Conservation (phyloP, 2,113 vertebrate genomes). For the Eidolon helvum region DNA sequence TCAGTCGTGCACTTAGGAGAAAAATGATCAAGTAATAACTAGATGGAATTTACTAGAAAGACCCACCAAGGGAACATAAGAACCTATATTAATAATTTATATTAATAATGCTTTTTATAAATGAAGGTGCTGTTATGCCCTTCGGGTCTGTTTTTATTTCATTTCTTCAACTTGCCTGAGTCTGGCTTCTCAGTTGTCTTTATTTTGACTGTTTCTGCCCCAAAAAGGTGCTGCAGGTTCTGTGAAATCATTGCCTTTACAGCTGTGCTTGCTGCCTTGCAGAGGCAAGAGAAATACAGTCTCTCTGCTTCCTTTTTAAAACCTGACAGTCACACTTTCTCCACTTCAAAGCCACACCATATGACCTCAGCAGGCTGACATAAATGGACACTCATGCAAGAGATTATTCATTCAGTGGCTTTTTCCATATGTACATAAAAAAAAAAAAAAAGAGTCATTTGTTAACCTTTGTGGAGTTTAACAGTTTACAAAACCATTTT, state of each 20-base stretch:
- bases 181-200: constrained; percentile 30
- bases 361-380: constrained; percentile 75
- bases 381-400: constrained; percentile 65
- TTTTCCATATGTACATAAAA: constrained; percentile 58
- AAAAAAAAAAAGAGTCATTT: constrained; percentile 22
- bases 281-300: constrained; percentile 45
- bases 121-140: constrained; percentile 42
- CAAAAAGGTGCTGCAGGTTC: neutral
- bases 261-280: constrained; percentile 39
- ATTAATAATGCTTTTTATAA: constrained; percentile 18
- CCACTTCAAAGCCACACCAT: constrained; percentile 67
- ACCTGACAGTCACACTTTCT: constrained; percentile 75
- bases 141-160: constrained; percentile 64
- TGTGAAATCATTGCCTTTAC: constrained; percentile 56
- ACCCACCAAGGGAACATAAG: constrained; percentile 23
- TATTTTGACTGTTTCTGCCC: constrained; percentile 39
- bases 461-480: constrained; percentile 53
- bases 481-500: constrained; percentile 71
- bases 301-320: constrained; percentile 67
- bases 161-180: neutral
- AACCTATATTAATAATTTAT: neutral
- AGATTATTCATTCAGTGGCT: constrained; percentile 61
- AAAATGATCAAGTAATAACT: constrained; percentile 17
- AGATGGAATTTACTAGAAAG: constrained; percentile 41
- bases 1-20: neutral